Evolutionary conservation across 2,797 vertebrate species (phyloP).

Genomic region (Hozukius guyotensis): DNA sequence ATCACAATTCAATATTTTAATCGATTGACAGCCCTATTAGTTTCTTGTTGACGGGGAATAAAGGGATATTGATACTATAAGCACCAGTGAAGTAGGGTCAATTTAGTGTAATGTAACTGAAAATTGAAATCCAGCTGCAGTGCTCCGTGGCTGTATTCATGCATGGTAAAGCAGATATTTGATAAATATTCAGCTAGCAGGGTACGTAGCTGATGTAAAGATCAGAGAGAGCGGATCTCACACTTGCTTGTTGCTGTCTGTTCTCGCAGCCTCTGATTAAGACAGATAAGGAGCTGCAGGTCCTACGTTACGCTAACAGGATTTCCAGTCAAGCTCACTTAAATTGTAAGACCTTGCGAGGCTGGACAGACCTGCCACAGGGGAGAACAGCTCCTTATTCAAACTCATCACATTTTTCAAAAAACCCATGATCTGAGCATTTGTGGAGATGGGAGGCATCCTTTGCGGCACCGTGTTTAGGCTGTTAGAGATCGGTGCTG

Average conservation of each 20-base stretch:
- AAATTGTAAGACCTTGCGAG: constrained; percentile 82
- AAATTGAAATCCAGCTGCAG: constrained; percentile 1
- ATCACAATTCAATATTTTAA: not conserved
- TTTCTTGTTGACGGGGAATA: not conserved
- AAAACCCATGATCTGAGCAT: constrained; percentile 44
- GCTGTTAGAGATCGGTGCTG: constrained; percentile 12
- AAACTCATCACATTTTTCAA: constrained; percentile 52
- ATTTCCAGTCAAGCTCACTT: constrained; percentile 89
- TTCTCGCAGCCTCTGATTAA: constrained; percentile 85
- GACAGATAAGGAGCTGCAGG: constrained; percentile 89
- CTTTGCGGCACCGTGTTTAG: constrained; percentile 6
- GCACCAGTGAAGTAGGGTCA: not conserved
- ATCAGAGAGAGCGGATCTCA: constrained; percentile 43
- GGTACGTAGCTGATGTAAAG: constrained; percentile 43
- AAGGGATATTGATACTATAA: not conserved
- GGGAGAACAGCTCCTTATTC: constrained; percentile 42
- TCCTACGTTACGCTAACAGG: constrained; percentile 87
- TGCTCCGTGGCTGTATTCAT: not conserved
- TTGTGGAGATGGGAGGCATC: constrained; percentile 28
- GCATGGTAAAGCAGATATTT: constrained; percentile 28
- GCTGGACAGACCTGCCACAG: constrained; percentile 43
- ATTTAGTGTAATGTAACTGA: not conserved
- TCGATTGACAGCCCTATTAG: not conserved
- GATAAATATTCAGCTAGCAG: constrained; percentile 51
- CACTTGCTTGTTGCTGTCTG: constrained; percentile 43